Conservation (phyloP, 2,888 invertebrate genomes). For the Eupithecia subumbrata region DNA sequence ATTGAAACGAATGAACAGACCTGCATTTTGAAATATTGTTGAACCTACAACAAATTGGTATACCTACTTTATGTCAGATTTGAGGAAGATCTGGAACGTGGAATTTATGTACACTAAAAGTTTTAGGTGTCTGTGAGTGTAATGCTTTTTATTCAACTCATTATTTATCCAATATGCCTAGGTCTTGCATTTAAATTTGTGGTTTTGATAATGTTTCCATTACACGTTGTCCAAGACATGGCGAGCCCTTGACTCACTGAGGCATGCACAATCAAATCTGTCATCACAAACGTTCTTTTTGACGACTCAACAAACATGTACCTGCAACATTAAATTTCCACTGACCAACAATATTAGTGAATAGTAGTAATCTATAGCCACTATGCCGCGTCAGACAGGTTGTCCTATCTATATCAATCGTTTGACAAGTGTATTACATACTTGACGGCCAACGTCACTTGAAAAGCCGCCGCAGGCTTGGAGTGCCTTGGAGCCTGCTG, state of each 20-base stretch:
- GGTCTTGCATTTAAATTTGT: no score
- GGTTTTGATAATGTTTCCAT: neutral
- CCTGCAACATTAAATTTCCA: neutral
- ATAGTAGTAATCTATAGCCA: neutral
- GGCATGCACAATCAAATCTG: neutral
- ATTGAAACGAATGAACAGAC: neutral
- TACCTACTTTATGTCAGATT: neutral
- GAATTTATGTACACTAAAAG: neutral
- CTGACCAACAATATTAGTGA: slow-evolving; percentile 1
- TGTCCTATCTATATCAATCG: slow-evolving; percentile 64
- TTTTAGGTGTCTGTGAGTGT: no score
- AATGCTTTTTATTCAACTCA: no score
- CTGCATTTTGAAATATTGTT: neutral
- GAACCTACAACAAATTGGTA: neutral
- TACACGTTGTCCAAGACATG: neutral
- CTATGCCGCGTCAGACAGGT: slow-evolving; percentile 51
- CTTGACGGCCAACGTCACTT: slow-evolving; percentile 46
- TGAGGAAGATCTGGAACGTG: neutral
- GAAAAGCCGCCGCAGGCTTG: slow-evolving; percentile 42
- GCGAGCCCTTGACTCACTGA: neutral
- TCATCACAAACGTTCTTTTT: neutral
- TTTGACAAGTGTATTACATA: slow-evolving; percentile 60
- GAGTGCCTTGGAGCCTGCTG: slow-evolving; percentile 34
- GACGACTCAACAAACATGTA: neutral
- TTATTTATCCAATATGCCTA: no score